These are phyloP conservation scores for Pipistrellus kuhlii DNA, from an alignment of 2,797 vertebrate species.

Conservation along the genomic window DNA sequence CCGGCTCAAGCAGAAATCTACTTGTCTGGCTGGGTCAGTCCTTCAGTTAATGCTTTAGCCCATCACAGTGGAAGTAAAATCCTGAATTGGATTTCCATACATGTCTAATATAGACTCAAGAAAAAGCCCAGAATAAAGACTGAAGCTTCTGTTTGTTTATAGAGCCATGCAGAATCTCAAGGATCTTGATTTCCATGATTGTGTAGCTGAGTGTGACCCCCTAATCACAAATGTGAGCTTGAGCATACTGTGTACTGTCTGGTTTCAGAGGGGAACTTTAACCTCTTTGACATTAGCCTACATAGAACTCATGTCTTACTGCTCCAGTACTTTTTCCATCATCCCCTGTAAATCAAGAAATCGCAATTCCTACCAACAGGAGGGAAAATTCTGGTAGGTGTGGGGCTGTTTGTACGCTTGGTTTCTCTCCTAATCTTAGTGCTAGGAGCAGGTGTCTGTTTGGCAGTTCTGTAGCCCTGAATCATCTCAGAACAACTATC, in stretches of 20 bases:
- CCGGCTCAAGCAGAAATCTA: background rate
- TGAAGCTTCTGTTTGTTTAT: conserved; percentile 59
- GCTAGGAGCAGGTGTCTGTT: conserved; percentile 56
- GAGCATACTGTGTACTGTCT: conserved; percentile 55
- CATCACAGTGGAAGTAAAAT: conserved; percentile 49
- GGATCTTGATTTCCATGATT: conserved; percentile 63
- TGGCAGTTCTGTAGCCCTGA: conserved; percentile 56
- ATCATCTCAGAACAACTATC: conserved; percentile 59
- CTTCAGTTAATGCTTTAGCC: conserved; percentile 55
- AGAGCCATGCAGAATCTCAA: conserved; percentile 67
- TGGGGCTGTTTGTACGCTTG: conserved; percentile 61
- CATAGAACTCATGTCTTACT: conserved; percentile 46
- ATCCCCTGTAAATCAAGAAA: conserved; percentile 54
- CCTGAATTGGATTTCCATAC: conserved; percentile 66
- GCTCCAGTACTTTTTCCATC: conserved; percentile 61
- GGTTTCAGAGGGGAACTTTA: conserved; percentile 60
- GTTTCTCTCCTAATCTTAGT: conserved; percentile 70
- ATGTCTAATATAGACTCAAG: conserved; percentile 57
- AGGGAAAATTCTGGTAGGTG: conserved; percentile 70
- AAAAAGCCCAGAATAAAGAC: conserved; percentile 46
- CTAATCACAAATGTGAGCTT: conserved; percentile 65
- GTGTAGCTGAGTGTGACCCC: conserved; percentile 65
- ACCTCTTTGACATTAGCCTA: conserved; percentile 49
- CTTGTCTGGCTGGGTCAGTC: conserved; percentile 46
- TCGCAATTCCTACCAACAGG: conserved; percentile 48